phyloP scores from a whole-genome alignment of 2,797 vertebrate species.

The Morelia viridis region DNA sequence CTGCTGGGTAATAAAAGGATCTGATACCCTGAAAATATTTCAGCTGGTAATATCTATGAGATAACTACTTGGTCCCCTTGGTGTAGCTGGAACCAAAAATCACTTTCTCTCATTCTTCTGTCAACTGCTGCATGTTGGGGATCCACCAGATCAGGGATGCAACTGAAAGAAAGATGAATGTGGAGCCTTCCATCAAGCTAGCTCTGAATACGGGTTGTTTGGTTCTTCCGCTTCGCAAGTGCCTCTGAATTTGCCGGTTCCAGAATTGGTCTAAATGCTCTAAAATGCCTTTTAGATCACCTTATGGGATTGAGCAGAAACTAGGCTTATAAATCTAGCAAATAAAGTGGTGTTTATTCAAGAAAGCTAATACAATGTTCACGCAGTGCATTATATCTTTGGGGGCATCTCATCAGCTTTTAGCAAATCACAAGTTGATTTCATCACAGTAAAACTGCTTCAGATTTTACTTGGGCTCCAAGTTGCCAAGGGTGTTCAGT shows the following conservation, averaged over 20 bases:
- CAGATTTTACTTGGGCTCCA: slow-evolving; percentile 12
- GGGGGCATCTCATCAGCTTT: not conserved
- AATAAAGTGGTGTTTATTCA: not conserved
- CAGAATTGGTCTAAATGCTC: not conserved
- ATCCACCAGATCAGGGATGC: not conserved
- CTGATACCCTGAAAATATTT: not conserved
- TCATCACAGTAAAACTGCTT: slow-evolving; percentile 16
- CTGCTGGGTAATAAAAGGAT: not conserved
- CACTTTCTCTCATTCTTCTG: not conserved
- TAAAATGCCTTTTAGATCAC: not conserved
- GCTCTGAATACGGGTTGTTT: not conserved
- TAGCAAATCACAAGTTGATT: not conserved
- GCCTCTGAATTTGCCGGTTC: not conserved
- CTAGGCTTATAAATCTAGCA: too few species aligned
- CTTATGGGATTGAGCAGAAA: not conserved
- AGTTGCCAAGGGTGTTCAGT: not conserved
- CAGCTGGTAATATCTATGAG: not conserved
- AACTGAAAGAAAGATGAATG: not conserved
- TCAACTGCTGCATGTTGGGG: too few species aligned
- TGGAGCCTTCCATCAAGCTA: not conserved
- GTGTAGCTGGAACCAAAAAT: not conserved
- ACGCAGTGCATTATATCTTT: not conserved
- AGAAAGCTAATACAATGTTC: not conserved
- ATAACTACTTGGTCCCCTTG: not conserved
- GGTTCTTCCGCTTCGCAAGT: not conserved